Evolutionary conservation across 2,797 vertebrate species (phyloP).

Genomic region (Pantherophis alleghaniensis): DNA sequence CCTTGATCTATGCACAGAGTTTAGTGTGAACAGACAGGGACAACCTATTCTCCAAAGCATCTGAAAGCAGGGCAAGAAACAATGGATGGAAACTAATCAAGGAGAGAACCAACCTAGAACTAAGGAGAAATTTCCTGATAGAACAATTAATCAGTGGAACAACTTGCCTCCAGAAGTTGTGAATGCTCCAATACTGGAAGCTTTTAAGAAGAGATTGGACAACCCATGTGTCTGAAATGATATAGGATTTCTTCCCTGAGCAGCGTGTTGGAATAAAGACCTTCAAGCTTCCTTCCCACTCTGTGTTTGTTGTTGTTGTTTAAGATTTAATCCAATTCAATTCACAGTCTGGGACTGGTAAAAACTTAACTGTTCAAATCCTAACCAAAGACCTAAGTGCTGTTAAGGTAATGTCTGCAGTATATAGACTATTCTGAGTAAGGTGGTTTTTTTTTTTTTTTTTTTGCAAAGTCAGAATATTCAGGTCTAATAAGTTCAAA

Average conservation of each 20-base stretch:
- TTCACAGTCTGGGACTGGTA: not conserved
- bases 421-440: not conserved
- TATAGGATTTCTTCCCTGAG: not conserved
- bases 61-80: not conserved
- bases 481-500: not conserved
- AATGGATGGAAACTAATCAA: not conserved
- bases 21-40: not conserved
- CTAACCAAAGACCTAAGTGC: not conserved
- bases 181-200: not conserved
- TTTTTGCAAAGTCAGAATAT: not conserved
- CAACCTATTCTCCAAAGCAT: not conserved
- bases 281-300: not conserved
- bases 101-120: not conserved
- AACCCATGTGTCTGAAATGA: not conserved
- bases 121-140: not conserved
- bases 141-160: not conserved
- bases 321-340: not conserved
- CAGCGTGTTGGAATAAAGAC: not conserved
- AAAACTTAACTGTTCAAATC: not conserved
- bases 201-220: not conserved
- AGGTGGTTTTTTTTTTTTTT: not conserved
- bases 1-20: not conserved
- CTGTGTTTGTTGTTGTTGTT: not conserved
- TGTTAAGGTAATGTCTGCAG: not conserved
- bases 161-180: not conserved